These are phyloP conservation scores for Oikopleura albicans DNA, from an alignment of 23 tunicate species.

Conservation along the genomic window DNA sequence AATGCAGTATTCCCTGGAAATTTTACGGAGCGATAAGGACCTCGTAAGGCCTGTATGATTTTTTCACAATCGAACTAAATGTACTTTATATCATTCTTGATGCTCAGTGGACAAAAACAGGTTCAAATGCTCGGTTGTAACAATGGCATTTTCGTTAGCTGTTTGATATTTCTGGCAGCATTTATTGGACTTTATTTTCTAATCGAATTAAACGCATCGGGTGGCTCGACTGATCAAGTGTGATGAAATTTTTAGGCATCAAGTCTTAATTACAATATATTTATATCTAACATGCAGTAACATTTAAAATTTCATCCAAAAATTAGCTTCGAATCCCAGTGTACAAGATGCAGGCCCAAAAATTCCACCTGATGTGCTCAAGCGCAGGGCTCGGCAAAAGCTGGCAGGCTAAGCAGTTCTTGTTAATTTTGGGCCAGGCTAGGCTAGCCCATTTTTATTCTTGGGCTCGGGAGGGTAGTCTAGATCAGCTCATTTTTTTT, in stretches of 20 bases:
- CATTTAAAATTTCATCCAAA: too few species aligned
- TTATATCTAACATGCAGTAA: too few species aligned
- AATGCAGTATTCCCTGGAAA: too few species aligned
- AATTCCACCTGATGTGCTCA: neutral
- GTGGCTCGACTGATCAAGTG: neutral
- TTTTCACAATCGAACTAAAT: too few species aligned
- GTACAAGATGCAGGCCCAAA: too few species aligned
- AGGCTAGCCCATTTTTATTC: neutral
- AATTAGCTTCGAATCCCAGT: too few species aligned
- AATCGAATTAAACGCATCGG: neutral
- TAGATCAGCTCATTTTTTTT: neutral
- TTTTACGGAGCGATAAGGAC: too few species aligned
- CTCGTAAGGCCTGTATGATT: too few species aligned
- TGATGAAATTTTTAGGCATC: neutral
- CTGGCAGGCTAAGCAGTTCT: neutral
- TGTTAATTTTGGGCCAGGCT: too few species aligned
- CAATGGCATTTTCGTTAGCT: neutral
- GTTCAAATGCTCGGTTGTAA: neutral
- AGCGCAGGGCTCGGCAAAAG: neutral
- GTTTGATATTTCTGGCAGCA: neutral
- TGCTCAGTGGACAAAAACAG: neutral
- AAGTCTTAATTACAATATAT: too few species aligned
- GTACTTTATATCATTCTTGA: too few species aligned
- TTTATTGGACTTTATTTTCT: neutral
- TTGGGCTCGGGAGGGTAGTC: neutral